Base-by-base conservation (phyloP, 2,797 vertebrate species). In the Yasuhikotakia modesta region DNA sequence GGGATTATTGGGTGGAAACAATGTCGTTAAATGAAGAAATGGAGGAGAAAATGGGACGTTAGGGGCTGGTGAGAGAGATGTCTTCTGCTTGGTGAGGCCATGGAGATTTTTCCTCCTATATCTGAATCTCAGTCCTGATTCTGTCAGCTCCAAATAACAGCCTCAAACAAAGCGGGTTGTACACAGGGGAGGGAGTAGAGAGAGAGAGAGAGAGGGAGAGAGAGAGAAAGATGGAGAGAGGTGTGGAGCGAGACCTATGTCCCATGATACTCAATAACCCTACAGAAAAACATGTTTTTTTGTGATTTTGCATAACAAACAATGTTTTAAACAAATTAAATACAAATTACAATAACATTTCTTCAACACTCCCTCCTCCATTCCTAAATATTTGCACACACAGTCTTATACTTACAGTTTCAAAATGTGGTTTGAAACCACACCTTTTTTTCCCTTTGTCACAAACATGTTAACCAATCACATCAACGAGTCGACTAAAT, bases 81-180 rank as follows among this genome's bases (percentile, higher is more conserved):
- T 69, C 60, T 52, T 73, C 72, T 61, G 81, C 70, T 75, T 71
- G 61, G 71, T 57, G 32, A 81, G 82, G 76, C 82, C 52, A 57
- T 73, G 60, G 67, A 77, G 55, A 73, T 60, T 32, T 60, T 68
- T 74, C 50, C 70, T 84, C 79, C 83, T 90, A 85, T 86, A 85
- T 86, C 87, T 86, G 79, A 82, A 88, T 82, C 82, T 87, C 84
- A 86, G 88, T 80, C 87, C 90, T 87, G 86, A 91, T 90, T 92
- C 90, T 92, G 90, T 91, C 91, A 91, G 86, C 82, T 79, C 82
- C 82, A 78, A 85, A 80, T 83, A 85, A 78, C 22, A 86, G 83
- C 83, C 87, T 86, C 76, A 82, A 84, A 85, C 73, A 79, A 85
- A 87, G 79, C 50, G 60, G 76, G 46, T 17, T 7, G 32, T 58